Evolutionary conservation across 2,113 vertebrate genomes (phyloP).

Genomic region (Gadus macrocephalus): DNA sequence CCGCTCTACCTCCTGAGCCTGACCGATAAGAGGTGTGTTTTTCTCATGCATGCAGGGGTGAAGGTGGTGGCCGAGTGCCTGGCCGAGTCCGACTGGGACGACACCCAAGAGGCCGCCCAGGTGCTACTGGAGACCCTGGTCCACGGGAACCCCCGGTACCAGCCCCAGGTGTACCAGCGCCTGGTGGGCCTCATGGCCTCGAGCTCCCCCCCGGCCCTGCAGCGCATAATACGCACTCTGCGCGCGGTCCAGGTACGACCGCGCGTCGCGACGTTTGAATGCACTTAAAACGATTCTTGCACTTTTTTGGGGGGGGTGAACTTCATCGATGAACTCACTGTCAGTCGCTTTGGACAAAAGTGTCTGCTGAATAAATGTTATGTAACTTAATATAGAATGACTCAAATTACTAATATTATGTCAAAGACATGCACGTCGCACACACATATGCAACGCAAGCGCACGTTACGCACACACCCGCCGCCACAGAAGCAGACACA

Average conservation of each 20-base stretch:
- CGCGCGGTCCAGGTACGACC: constrained; percentile 69
- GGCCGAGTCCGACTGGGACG: constrained; percentile 65
- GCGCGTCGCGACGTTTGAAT: background rate
- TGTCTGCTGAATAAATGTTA: background rate
- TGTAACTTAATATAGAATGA: background rate
- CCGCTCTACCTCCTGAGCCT: too few species aligned
- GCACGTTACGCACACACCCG: too few species aligned
- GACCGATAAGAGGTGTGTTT: background rate
- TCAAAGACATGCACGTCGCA: background rate
- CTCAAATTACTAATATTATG: background rate
- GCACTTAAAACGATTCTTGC: background rate
- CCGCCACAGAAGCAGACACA: too few species aligned
- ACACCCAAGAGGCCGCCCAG: constrained; percentile 66
- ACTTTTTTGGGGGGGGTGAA: background rate
- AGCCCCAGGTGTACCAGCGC: constrained; percentile 77
- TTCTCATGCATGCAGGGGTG: constrained; percentile 64
- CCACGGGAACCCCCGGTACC: constrained; percentile 76
- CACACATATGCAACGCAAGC: background rate
- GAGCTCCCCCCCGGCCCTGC: constrained; percentile 67
- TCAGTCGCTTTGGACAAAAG: background rate
- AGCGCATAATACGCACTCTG: constrained; percentile 72
- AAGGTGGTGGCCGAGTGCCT: constrained; percentile 71
- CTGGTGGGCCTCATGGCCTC: constrained; percentile 71
- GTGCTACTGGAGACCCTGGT: constrained; percentile 73
- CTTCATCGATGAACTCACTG: background rate